phyloP scores from a whole-genome alignment of 2,113 vertebrate species.

The Eretmodus cyanostictus region DNA sequence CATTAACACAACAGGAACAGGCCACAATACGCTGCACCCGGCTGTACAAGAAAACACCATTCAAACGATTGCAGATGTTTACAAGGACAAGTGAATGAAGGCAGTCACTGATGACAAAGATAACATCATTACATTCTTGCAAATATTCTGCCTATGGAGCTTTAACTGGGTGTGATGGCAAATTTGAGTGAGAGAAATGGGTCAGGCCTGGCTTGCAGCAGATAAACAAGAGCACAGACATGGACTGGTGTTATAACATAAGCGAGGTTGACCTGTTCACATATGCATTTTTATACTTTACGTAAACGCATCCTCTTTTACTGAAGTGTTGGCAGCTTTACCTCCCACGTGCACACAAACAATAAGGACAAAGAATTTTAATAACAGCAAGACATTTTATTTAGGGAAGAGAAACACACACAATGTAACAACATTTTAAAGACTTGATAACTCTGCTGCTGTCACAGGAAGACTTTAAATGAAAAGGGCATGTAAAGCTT shows the following conservation, averaged over 20 bases:
- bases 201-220: neutral
- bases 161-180: neutral
- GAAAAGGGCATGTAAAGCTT: neutral
- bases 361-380: neutral
- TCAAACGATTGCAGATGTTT: neutral
- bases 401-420: neutral
- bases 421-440: neutral
- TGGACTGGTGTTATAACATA: neutral
- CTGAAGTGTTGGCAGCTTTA: neutral
- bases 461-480: neutral
- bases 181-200: conserved; percentile 21
- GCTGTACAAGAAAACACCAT: neutral
- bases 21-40: neutral
- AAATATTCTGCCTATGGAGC: neutral
- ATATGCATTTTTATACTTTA: neutral
- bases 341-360: neutral
- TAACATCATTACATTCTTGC: neutral
- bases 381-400: neutral
- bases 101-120: neutral
- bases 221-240: neutral
- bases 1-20: neutral
- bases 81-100: neutral
- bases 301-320: neutral
- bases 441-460: neutral
- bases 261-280: neutral